Conservation (phyloP, 2,888 invertebrate species). For the Perdita meconis region DNA sequence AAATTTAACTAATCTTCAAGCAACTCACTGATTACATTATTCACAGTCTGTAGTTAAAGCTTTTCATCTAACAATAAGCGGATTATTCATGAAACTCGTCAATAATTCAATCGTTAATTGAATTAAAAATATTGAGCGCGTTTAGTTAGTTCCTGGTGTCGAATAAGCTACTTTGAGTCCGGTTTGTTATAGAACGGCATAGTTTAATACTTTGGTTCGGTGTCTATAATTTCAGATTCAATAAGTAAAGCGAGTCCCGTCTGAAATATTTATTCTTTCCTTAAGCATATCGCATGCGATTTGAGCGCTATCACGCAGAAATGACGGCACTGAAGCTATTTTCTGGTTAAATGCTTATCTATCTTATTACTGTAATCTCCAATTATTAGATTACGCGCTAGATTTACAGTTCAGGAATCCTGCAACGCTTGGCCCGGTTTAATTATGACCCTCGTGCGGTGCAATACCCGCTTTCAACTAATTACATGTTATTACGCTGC, state of each 20-base stretch:
- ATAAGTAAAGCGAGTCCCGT: not conserved
- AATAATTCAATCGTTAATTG: too few relatives aligned
- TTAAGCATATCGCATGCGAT: conserved; percentile 1
- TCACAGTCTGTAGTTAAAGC: too few relatives aligned
- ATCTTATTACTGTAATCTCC: conserved; percentile 44
- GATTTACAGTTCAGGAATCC: conserved; percentile 41
- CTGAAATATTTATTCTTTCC: conserved; percentile 15
- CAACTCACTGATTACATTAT: too few relatives aligned
- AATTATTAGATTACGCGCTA: conserved; percentile 49
- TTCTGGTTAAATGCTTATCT: conserved; percentile 46
- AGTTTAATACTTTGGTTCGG: not conserved
- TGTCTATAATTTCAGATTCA: not conserved
- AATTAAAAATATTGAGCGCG: too few relatives aligned
- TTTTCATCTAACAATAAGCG: too few relatives aligned
- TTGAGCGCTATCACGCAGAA: conserved; percentile 2
- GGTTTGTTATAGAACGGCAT: not conserved
- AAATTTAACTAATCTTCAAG: too few relatives aligned
- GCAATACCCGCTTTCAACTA: conserved; percentile 24
- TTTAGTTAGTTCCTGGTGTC: too few relatives aligned
- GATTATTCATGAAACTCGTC: too few relatives aligned
- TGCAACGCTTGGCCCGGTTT: conserved; percentile 21
- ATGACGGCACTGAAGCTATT: conserved; percentile 17
- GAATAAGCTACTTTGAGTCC: conserved; percentile 7
- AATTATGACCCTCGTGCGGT: conserved; percentile 16
- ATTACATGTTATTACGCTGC: conserved; percentile 27